phyloP scores from a whole-genome alignment of 2,888 invertebrate genomes.

The Synergus laeviventris region DNA sequence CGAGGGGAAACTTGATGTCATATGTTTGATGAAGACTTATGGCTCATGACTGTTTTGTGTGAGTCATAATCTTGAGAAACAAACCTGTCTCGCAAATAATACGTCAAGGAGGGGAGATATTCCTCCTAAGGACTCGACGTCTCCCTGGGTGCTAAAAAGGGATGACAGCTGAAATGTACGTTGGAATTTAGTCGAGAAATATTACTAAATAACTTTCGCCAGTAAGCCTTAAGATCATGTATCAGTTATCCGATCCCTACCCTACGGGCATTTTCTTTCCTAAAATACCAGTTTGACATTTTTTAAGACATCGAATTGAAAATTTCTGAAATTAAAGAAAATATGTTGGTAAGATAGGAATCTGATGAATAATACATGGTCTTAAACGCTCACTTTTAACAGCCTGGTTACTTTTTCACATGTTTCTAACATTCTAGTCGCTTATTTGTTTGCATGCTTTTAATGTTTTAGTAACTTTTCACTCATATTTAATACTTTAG shows the following conservation, averaged over 20 bases:
- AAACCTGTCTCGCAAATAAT: not conserved
- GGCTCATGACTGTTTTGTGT: conserved; percentile 9
- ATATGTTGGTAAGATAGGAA: no score
- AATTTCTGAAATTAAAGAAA: no score
- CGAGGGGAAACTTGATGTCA: not conserved
- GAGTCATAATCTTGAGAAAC: conserved; percentile 11
- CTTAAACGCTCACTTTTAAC: no score
- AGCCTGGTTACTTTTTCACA: no score
- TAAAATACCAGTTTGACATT: not conserved
- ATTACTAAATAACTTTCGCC: conserved; percentile 2
- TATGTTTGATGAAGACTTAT: conserved; percentile 8
- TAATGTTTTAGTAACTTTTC: no score
- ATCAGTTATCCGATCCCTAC: not conserved
- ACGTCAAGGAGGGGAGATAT: not conserved
- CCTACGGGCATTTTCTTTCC: not conserved
- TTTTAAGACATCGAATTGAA: not conserved
- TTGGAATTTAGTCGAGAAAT: conserved; percentile 1
- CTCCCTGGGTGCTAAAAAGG: conserved; percentile 1
- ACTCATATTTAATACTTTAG: no score
- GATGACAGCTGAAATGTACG: not conserved
- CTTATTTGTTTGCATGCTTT: no score
- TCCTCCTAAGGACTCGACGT: not conserved
- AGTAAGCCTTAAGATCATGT: not conserved
- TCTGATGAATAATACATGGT: not conserved
- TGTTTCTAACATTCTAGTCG: no score